Conservation (phyloP, 2,888 invertebrate species). For the Lypha dubia region DNA sequence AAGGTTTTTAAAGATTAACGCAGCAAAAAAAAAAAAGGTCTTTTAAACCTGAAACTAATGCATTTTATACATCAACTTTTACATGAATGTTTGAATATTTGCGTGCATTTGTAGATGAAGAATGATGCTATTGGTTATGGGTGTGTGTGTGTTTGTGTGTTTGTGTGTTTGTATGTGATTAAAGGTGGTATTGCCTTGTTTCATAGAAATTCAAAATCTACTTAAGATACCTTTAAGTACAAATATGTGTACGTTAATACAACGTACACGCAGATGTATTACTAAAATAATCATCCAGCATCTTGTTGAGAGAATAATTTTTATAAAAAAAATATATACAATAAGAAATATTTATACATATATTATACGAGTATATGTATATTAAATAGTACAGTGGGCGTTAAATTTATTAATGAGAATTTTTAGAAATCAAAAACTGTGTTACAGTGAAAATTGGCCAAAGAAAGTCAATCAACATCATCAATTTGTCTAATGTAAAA, state of each 20-base stretch:
- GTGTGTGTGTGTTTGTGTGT: slow-evolving; percentile 12
- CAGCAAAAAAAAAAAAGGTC: slow-evolving; percentile 47
- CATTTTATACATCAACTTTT: slow-evolving; percentile 60
- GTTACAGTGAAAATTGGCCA: too few relatives aligned
- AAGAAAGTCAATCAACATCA: too few relatives aligned
- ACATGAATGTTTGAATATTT: slow-evolving; percentile 15
- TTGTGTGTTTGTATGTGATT: neutral
- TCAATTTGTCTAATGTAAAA: too few relatives aligned
- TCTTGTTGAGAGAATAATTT: slow-evolving; percentile 2
- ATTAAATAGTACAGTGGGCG: slow-evolving; percentile 37
- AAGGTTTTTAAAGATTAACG: slow-evolving; percentile 65
- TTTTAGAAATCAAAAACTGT: too few relatives aligned
- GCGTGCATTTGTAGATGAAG: too few relatives aligned
- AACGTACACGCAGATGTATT: neutral
- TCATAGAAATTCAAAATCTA: slow-evolving; percentile 51
- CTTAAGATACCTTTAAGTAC: slow-evolving; percentile 45
- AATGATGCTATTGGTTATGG: too few relatives aligned
- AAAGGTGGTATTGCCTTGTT: slow-evolving; percentile 33
- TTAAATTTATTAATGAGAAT: too few relatives aligned
- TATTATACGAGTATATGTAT: neutral
- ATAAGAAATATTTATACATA: neutral
- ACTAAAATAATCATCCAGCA: slow-evolving; percentile 45
- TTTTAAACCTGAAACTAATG: slow-evolving; percentile 67
- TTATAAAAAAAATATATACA: neutral
- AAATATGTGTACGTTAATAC: slow-evolving; percentile 12